Evolutionary conservation across 2,888 invertebrate genomes (phyloP).

Genomic region (Clepsis dumicolana): DNA sequence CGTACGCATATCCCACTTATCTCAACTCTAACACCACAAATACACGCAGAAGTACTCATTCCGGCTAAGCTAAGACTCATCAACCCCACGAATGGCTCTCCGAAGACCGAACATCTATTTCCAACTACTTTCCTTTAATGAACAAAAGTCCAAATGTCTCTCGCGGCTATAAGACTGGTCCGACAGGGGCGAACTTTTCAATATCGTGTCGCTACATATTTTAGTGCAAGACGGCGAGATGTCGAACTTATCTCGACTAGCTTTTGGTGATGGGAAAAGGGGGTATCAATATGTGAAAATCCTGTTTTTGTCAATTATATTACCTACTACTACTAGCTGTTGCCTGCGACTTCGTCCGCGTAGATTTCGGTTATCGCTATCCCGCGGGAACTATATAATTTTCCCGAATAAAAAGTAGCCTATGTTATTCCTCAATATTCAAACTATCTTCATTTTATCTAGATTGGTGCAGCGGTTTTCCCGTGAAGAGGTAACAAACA

Average conservation of each 20-base stretch:
- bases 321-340: too few relatives aligned
- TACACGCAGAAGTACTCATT: constrained; percentile 46
- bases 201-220: constrained; percentile 83
- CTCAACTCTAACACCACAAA: constrained; percentile 45
- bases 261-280: constrained; percentile 51
- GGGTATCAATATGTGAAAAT: constrained; percentile 47
- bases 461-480: too few relatives aligned
- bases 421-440: too few relatives aligned
- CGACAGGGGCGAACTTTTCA: constrained; percentile 76
- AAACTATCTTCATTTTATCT: too few relatives aligned
- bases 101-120: constrained; percentile 15
- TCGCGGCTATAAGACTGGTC: constrained; percentile 50
- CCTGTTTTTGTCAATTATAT: too few relatives aligned
- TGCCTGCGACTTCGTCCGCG: too few relatives aligned
- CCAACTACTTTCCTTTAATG: constrained; percentile 45
- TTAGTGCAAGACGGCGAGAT: constrained; percentile 78
- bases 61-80: constrained; percentile 40
- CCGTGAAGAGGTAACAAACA: too few relatives aligned
- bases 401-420: too few relatives aligned
- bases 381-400: too few relatives aligned
- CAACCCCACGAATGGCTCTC: constrained; percentile 31
- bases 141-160: constrained; percentile 46
- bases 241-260: constrained; percentile 72
- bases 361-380: too few relatives aligned
- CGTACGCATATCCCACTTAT: not conserved